Evolutionary conservation across 1,140 invertebrate species (phyloP).

Genomic region (Nasonia longicornis): DNA sequence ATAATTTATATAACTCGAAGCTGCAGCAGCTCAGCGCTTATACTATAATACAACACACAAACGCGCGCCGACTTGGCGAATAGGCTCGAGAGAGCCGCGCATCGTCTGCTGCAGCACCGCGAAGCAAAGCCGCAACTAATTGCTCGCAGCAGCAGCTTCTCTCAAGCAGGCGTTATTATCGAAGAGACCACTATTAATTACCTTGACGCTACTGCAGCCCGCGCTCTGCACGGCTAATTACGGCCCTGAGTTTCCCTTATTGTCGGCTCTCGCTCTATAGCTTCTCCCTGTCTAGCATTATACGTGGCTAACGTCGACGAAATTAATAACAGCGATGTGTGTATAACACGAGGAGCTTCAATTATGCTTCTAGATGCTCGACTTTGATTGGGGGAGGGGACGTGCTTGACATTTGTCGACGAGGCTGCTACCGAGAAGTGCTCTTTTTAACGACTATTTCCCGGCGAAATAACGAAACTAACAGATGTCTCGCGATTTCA

Average conservation of each 20-base stretch:
- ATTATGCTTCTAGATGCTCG: not conserved
- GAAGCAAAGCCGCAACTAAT: slow-evolving; percentile 35
- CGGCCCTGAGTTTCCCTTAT: slow-evolving; percentile 26
- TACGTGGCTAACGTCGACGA: not conserved
- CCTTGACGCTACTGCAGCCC: not conserved
- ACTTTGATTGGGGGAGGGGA: not conserved
- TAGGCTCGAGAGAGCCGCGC: not conserved
- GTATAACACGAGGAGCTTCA: too few relatives aligned
- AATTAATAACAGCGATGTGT: slow-evolving; percentile 14
- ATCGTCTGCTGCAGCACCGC: not conserved
- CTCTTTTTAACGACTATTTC: too few relatives aligned
- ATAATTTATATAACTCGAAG: slow-evolving; percentile 14
- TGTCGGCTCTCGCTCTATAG: not conserved
- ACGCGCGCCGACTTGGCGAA: slow-evolving; percentile 1
- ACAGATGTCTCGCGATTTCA: not conserved
- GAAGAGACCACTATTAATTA: slow-evolving; percentile 38
- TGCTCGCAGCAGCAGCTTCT: slow-evolving; percentile 17
- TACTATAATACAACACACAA: not conserved
- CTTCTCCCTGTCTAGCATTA: not conserved
- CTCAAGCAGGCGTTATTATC: slow-evolving; percentile 34
- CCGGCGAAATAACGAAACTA: not conserved
- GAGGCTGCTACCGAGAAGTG: too few relatives aligned
- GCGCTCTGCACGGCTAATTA: slow-evolving; percentile 14
- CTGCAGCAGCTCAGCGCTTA: not conserved
- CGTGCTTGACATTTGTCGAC: too few relatives aligned